Base-by-base conservation (phyloP, 2,113 vertebrate species). In the Silurus asotus region DNA sequence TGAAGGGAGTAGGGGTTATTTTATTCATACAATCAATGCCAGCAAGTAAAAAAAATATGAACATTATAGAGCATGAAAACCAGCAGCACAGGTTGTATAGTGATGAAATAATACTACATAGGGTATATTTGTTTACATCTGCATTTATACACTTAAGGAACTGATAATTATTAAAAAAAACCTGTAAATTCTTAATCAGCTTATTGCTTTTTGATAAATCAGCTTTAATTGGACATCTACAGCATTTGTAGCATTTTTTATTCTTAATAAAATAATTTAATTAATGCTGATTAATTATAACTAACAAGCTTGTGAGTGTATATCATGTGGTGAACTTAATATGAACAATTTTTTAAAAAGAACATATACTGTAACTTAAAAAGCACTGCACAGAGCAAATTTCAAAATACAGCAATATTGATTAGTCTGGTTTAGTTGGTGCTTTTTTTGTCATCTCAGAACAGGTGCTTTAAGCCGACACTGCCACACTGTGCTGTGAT, bases 121-220 rank as follows among this genome's bases (percentile, higher is more conserved):
- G 84, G 28, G 85, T 84, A 64, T 23, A 65, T 53, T 56, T 67
- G 74, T 87, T 78, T 17, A 56, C 61, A 56, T 87, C 89, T 90
- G 62, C 48, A 84, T 89, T 90, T 88, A 89, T 85, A 79, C 72
- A 82, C 8, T 37, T 25, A 53, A 61, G 64, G 74, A 79, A 64
- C 28, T 55, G 53, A 61, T 61, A 70, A 87, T 77, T 2, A 37
- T 72, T 77, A 72, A 23, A 70, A 70, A 59, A 10, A 85, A 51
- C 25, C 74, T 28, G 8, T 6, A 49, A 49, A 61, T 20, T 61
- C 56, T 55, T 25, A 83, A 61, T n/a, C 11, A 70, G 13, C 75
- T 85, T 45, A 1, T n/a, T 2, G 10, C n/a, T 8, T 48, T 86
- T 56, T 82, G 69, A 84, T 81, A 69, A 88, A 84, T 75, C 28